These are phyloP conservation scores for Wiebesia pumilae DNA, from an alignment of 1,140 invertebrate genomes.

Conservation along the genomic window DNA sequence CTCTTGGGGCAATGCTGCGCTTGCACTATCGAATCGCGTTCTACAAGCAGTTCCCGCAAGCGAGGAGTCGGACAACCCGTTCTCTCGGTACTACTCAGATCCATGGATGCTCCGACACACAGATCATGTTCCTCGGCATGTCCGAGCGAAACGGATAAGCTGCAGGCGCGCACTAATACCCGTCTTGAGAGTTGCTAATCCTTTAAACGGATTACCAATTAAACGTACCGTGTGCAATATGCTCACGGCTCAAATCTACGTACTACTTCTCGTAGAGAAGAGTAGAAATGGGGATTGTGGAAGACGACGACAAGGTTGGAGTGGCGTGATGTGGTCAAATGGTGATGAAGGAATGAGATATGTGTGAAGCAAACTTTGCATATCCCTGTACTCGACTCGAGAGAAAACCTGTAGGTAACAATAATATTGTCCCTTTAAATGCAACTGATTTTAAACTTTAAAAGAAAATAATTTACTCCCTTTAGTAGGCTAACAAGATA, in stretches of 20 bases:
- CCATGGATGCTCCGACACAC: constrained; percentile 47
- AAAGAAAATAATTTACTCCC: no score
- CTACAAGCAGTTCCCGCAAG: constrained; percentile 1
- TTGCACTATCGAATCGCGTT: background rate
- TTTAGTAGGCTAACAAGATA: no score
- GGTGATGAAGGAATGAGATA: no score
- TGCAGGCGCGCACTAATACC: constrained; percentile 68
- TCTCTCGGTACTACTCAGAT: constrained; percentile 13
- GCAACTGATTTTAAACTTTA: no score
- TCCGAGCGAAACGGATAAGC: constrained; percentile 68
- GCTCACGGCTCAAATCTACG: background rate
- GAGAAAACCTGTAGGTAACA: no score
- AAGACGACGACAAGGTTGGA: background rate
- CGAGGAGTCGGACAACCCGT: background rate
- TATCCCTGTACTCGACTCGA: no score
- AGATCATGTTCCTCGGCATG: constrained; percentile 64
- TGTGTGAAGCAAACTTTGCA: no score
- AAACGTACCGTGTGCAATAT: constrained; percentile 65
- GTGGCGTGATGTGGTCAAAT: no score
- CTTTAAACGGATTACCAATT: constrained; percentile 75
- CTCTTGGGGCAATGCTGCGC: background rate
- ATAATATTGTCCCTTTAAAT: no score
- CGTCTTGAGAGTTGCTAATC: constrained; percentile 71
- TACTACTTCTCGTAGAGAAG: background rate
- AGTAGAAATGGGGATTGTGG: background rate